Conservation (phyloP, 2,888 invertebrate genomes). For the Eucera pruinosa region DNA sequence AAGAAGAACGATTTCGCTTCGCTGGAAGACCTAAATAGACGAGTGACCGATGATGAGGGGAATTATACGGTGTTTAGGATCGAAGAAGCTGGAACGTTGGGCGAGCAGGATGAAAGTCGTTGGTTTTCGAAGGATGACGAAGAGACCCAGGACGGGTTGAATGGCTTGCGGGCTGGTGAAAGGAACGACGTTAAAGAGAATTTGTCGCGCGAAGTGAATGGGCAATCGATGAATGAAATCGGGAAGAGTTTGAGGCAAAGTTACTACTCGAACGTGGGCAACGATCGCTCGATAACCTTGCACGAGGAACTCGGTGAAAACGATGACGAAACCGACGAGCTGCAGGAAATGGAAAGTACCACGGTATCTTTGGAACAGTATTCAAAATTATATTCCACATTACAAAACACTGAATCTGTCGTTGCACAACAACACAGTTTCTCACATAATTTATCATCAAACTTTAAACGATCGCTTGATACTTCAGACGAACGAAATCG, state of each 20-base stretch:
- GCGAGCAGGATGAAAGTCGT: not conserved
- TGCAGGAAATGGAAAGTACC: not conserved
- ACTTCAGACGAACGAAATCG: not conserved
- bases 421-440: not conserved
- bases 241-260: slow-evolving; percentile 18
- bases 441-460: not conserved
- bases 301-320: not conserved
- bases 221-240: slow-evolving; percentile 50
- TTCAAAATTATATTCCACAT: too few species aligned
- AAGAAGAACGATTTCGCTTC: not conserved
- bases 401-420: too few species aligned
- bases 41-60: slow-evolving; percentile 1
- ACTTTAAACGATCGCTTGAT: too few species aligned
- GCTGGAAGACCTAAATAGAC: not conserved
- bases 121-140: slow-evolving; percentile 25
- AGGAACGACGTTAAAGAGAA: slow-evolving; percentile 45
- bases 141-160: slow-evolving; percentile 8
- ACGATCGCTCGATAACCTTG: not conserved
- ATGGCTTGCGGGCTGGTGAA: slow-evolving; percentile 42
- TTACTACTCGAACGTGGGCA: slow-evolving; percentile 7
- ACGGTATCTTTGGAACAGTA: not conserved
- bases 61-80: not conserved
- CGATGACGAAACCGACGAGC: not conserved
- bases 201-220: slow-evolving; percentile 50
- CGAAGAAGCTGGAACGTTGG: too few species aligned